Percentiles rank a stretch among this genome's conserved stretches.
These are phyloP conservation scores for Trinectes maculatus DNA, from an alignment of 2,113 vertebrate species.

Conservation along the genomic window DNA sequence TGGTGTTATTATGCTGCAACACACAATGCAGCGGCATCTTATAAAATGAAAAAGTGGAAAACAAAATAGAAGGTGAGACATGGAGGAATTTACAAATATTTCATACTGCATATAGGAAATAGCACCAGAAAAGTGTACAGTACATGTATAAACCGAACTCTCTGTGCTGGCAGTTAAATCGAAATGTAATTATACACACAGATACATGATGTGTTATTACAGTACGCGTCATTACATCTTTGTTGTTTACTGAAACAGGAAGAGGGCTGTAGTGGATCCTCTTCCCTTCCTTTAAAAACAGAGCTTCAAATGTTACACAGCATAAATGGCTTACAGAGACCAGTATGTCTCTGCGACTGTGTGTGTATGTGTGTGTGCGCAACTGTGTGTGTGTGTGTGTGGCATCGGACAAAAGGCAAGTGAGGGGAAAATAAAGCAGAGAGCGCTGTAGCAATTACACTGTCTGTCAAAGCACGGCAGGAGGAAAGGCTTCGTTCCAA, in stretches of 20 bases:
- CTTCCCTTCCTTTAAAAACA: neutral
- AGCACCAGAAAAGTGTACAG: too few relatives aligned
- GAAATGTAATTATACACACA: too few relatives aligned
- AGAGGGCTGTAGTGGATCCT: too few relatives aligned
- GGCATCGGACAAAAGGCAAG: conserved; percentile 32
- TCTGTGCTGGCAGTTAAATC: too few relatives aligned
- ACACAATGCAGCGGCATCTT: neutral
- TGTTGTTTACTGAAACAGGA: too few relatives aligned
- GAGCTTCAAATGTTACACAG: conserved; percentile 20
- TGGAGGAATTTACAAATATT: too few relatives aligned
- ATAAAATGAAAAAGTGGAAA: too few relatives aligned
- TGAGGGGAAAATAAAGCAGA: conserved; percentile 40
- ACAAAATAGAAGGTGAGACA: too few relatives aligned
- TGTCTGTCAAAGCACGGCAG: conserved; percentile 41
- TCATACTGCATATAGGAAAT: too few relatives aligned
- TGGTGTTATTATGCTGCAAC: neutral
- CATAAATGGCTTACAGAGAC: conserved; percentile 7
- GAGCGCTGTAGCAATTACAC: conserved; percentile 53
- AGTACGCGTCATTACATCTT: conserved; percentile 8
- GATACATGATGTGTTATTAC: neutral
- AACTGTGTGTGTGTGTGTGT: conserved; percentile 7
- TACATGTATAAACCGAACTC: too few relatives aligned
- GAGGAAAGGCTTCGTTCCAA: conserved; percentile 45
- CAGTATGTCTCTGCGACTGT: neutral
- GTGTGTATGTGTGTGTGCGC: conserved; percentile 3